These are phyloP conservation scores for Chelon labrosus DNA, from an alignment of 2,797 vertebrate species.

Conservation along the genomic window DNA sequence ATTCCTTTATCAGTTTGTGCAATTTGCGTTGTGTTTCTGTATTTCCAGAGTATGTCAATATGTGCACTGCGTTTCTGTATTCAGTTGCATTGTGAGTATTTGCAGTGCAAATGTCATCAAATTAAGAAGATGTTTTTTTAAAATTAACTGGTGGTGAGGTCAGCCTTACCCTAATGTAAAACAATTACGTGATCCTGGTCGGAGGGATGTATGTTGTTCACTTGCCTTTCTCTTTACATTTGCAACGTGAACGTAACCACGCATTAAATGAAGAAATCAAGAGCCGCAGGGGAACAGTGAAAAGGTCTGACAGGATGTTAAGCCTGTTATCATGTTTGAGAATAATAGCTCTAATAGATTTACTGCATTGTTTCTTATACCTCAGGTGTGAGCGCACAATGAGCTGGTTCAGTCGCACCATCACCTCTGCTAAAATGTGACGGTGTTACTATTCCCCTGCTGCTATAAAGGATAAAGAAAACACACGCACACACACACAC, in stretches of 20 bases:
- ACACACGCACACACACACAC: neutral
- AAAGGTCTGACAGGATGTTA: constrained; percentile 9
- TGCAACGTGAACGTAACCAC: neutral
- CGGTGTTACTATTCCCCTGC: neutral
- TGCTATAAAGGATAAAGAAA: constrained; percentile 16
- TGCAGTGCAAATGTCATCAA: too few relatives aligned
- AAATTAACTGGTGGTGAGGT: too few relatives aligned
- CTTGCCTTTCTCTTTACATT: too few relatives aligned
- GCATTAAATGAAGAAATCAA: neutral
- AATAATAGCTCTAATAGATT: constrained; percentile 6
- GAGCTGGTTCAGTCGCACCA: neutral
- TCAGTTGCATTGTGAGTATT: too few relatives aligned
- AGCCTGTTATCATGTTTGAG: neutral
- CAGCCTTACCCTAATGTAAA: too few relatives aligned
- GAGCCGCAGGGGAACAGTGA: constrained; percentile 2
- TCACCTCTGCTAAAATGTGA: constrained; percentile 7
- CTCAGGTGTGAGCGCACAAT: constrained; percentile 15
- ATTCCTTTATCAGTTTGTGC: too few relatives aligned
- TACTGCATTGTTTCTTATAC: neutral
- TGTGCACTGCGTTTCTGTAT: too few relatives aligned
- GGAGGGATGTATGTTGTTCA: too few relatives aligned
- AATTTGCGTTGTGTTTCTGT: too few relatives aligned
- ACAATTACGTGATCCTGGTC: too few relatives aligned
- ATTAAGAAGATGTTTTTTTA: too few relatives aligned
- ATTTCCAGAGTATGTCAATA: too few relatives aligned